These are phyloP conservation scores for Xiphydria camelus DNA, from an alignment of 2,888 invertebrate genomes.

Conservation along the genomic window DNA sequence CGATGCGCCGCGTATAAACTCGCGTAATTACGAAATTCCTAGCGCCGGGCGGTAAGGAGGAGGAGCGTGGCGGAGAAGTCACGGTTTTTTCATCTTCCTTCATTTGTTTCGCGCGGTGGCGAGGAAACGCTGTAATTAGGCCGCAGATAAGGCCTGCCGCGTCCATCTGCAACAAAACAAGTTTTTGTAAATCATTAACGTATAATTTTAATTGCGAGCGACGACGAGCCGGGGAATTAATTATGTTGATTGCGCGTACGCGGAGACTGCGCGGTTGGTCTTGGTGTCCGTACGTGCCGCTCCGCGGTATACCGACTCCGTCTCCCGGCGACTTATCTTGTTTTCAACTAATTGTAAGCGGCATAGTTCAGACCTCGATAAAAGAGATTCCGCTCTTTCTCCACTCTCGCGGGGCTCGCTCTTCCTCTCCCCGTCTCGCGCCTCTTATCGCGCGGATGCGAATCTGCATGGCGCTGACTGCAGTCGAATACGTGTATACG, in stretches of 20 bases:
- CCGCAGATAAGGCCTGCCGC: conserved; percentile 38
- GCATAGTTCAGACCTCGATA: conserved; percentile 39
- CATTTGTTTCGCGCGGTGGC: conserved; percentile 27
- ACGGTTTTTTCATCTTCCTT: conserved; percentile 31
- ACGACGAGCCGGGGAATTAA: conserved; percentile 45
- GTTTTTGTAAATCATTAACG: conserved; percentile 50
- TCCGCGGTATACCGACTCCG: conserved; percentile 19
- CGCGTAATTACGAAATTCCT: too few species aligned
- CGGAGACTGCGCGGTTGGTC: conserved; percentile 16
- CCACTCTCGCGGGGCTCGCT: not conserved
- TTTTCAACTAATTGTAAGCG: conserved; percentile 54
- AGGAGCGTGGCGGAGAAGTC: conserved; percentile 8
- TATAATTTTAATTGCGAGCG: conserved; percentile 51
- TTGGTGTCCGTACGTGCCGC: conserved; percentile 6
- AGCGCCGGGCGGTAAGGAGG: too few species aligned
- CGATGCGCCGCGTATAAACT: too few species aligned
- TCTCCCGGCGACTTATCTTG: conserved; percentile 41
- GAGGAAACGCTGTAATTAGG: conserved; percentile 46
- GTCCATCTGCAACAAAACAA: conserved; percentile 43
- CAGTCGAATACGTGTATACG: too few species aligned
- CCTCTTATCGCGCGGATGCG: not conserved
- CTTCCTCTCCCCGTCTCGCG: not conserved
- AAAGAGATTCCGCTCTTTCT: not conserved
- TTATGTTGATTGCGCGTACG: conserved; percentile 40
- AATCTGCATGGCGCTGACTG: too few species aligned